Percentiles rank a stretch among this genome's conserved stretches.
Evolutionary conservation across 2,797 vertebrate species (phyloP).

Genomic region (Netta rufina): DNA sequence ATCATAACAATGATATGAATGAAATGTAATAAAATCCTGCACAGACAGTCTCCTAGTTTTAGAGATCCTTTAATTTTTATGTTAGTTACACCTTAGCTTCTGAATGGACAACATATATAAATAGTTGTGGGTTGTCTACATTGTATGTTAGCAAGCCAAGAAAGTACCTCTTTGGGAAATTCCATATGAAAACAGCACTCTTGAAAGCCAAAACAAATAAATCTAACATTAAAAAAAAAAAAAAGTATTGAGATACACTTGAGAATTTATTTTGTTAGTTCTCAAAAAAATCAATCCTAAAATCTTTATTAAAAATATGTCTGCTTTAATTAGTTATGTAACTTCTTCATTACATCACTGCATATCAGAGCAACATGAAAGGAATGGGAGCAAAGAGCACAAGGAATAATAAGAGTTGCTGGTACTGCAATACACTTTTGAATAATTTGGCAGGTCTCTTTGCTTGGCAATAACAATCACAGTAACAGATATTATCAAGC

Average conservation of each 20-base stretch:
- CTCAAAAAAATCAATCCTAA: constrained; percentile 24
- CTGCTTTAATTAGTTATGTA: constrained; percentile 60
- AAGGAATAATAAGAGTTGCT: constrained; percentile 38
- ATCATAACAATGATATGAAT: neutral
- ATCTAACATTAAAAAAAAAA: neutral
- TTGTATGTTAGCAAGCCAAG: neutral
- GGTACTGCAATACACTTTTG: constrained; percentile 39
- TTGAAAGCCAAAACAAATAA: neutral
- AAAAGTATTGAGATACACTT: neutral
- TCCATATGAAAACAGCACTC: neutral
- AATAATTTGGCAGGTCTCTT: constrained; percentile 48
- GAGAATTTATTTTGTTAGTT: constrained; percentile 25
- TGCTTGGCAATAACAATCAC: constrained; percentile 10
- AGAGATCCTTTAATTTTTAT: neutral
- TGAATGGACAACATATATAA: neutral
- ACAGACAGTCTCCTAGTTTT: neutral
- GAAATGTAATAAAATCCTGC: neutral
- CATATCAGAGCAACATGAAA: constrained; percentile 27
- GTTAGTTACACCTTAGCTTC: constrained; percentile 2
- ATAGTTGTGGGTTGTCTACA: neutral
- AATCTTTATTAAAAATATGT: constrained; percentile 52
- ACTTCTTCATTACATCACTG: constrained; percentile 29
- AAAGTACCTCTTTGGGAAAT: neutral
- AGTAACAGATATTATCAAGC: constrained; percentile 31
- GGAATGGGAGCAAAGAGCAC: neutral